These are phyloP conservation scores for Pleuronectes platessa DNA, from an alignment of 2,113 vertebrate genomes.

Conservation along the genomic window DNA sequence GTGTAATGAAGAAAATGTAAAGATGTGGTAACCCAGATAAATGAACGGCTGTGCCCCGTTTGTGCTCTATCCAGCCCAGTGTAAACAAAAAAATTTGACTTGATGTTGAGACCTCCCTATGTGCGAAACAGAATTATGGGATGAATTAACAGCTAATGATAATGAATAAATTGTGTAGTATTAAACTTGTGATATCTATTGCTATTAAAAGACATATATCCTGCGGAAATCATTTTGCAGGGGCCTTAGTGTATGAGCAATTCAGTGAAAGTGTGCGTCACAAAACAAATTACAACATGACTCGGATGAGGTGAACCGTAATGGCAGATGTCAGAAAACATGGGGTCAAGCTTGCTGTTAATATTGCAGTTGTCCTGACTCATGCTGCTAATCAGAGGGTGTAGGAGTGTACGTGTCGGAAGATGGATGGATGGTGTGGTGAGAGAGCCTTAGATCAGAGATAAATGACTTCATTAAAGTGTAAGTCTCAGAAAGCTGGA, in stretches of 20 bases:
- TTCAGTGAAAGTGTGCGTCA: neutral
- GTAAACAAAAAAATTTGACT: conserved; percentile 37
- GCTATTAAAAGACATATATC: conserved; percentile 13
- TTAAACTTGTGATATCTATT: conserved; percentile 11
- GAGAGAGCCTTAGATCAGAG: conserved; percentile 77
- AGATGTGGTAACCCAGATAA: conserved; percentile 68
- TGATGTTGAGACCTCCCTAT: conserved; percentile 12
- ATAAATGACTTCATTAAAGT: conserved; percentile 85
- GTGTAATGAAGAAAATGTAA: conserved; percentile 76
- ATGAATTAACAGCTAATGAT: conserved; percentile 37
- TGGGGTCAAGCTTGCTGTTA: conserved; percentile 2
- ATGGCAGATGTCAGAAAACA: conserved; percentile 21
- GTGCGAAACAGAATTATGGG: neutral
- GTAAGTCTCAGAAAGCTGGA: conserved; percentile 73
- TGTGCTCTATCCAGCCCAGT: conserved; percentile 11
- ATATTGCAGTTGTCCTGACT: conserved; percentile 29
- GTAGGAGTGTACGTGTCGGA: conserved; percentile 23
- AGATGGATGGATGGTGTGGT: conserved; percentile 47
- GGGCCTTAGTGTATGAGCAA: neutral
- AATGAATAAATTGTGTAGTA: conserved; percentile 28
- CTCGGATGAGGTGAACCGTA: conserved; percentile 2
- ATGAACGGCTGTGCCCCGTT: conserved; percentile 49
- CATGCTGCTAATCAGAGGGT: conserved; percentile 35
- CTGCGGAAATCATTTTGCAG: neutral
- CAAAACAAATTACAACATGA: neutral